Evolutionary conservation across 2,113 vertebrate species (phyloP).

Genomic region (Podarcis cretensis): DNA sequence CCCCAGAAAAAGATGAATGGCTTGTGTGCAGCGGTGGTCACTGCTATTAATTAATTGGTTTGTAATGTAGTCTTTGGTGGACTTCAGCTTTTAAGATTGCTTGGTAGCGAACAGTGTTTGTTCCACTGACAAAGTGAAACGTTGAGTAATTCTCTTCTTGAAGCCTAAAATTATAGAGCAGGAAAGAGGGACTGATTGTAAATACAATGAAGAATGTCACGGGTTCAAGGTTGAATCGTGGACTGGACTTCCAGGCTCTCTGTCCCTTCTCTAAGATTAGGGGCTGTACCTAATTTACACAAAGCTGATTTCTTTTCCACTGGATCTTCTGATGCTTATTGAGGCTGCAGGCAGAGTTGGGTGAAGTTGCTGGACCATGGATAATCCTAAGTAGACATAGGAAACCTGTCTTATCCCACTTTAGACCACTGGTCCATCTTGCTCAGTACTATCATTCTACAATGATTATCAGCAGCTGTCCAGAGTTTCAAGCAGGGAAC

Average conservation of each 20-base stretch:
- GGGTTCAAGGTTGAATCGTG: not conserved
- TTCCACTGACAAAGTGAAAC: not conserved
- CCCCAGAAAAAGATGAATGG: not conserved
- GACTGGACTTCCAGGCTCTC: not conserved
- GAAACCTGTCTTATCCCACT: no score
- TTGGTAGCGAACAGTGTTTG: not conserved
- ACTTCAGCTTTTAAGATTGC: not conserved
- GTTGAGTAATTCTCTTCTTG: not conserved
- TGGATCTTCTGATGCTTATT: not conserved
- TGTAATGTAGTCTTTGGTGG: no score
- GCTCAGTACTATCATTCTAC: no score
- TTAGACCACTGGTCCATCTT: no score
- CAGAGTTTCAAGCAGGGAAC: no score
- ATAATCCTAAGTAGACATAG: no score
- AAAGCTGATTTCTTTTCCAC: conserved; percentile 41
- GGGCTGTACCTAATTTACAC: conserved; percentile 29
- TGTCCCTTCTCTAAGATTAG: not conserved
- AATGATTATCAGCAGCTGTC: no score
- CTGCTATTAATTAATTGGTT: not conserved
- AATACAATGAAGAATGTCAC: not conserved
- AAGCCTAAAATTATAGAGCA: not conserved
- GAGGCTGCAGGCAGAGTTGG: not conserved
- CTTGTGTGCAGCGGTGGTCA: no score
- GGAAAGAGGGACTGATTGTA: not conserved
- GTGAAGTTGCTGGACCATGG: no score